A percentile compares a stretch with the other conserved stretches of the same genome.
Conservation (phyloP, 2,888 invertebrate species). For the Clusia tigrina region DNA sequence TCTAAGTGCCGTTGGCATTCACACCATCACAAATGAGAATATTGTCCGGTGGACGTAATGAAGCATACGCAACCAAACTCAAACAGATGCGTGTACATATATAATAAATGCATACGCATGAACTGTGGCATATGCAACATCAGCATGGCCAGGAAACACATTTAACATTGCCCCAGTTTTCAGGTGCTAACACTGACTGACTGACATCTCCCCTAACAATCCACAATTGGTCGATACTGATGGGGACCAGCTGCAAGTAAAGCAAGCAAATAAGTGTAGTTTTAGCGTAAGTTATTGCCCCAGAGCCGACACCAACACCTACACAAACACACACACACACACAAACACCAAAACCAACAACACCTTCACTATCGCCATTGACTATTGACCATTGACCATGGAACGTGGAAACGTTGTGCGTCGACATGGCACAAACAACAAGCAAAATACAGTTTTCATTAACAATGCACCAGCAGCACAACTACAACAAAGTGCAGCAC, state of each 20-base stretch:
- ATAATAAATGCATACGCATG: not conserved
- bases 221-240: not conserved
- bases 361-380: too few relatives aligned
- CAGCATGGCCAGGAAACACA: not conserved
- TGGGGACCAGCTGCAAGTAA: not conserved
- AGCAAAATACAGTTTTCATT: conserved; percentile 1
- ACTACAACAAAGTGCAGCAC: not conserved
- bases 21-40: not conserved
- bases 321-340: too few relatives aligned
- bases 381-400: too few relatives aligned
- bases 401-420: too few relatives aligned
- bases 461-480: not conserved
- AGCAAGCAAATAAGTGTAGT: not conserved
- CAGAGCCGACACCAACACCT: not conserved
- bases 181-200: not conserved
- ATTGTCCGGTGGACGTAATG: too few relatives aligned
- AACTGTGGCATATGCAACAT: not conserved
- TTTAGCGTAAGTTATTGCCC: conserved; percentile 8
- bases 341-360: too few relatives aligned
- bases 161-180: conserved; percentile 7
- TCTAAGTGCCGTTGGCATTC: not conserved
- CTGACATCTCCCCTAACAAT: too few relatives aligned
- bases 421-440: not conserved
- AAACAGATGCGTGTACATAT: too few relatives aligned
- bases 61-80: too few relatives aligned